These are phyloP conservation scores for Coecobrya sp. DNA, from an alignment of 2,888 invertebrate genomes.

Conservation along the genomic window DNA sequence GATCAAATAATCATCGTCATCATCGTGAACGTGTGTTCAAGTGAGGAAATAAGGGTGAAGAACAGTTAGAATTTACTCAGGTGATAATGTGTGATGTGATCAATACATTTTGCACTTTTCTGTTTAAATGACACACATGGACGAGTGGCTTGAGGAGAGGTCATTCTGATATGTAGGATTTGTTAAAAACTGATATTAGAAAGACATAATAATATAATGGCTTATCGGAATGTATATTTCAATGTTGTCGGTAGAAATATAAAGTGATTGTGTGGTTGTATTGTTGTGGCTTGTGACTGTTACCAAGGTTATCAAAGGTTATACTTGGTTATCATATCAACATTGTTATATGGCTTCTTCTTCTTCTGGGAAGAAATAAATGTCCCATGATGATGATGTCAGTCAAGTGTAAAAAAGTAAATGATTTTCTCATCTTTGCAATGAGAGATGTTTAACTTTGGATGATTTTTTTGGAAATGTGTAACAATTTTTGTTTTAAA, in stretches of 20 bases:
- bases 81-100: neutral
- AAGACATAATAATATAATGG: too few species aligned
- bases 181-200: neutral
- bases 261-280: too few species aligned
- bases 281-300: too few species aligned
- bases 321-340: too few species aligned
- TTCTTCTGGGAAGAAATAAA: too few species aligned
- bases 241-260: too few species aligned
- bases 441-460: neutral
- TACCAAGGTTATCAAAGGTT: too few species aligned
- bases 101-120: neutral
- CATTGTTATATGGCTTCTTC: too few species aligned
- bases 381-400: neutral
- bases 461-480: neutral
- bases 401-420: neutral
- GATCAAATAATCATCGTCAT: neutral
- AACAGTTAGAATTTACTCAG: slow-evolving; percentile 14
- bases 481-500: neutral
- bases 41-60: slow-evolving; percentile 2
- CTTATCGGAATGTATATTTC: too few species aligned
- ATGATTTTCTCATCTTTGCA: neutral
- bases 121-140: neutral
- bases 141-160: neutral
- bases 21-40: neutral
- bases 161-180: neutral